Evolutionary conservation across 1,140 invertebrate genomes (phyloP).

Genomic region (Schmidtea mediterranea): DNA sequence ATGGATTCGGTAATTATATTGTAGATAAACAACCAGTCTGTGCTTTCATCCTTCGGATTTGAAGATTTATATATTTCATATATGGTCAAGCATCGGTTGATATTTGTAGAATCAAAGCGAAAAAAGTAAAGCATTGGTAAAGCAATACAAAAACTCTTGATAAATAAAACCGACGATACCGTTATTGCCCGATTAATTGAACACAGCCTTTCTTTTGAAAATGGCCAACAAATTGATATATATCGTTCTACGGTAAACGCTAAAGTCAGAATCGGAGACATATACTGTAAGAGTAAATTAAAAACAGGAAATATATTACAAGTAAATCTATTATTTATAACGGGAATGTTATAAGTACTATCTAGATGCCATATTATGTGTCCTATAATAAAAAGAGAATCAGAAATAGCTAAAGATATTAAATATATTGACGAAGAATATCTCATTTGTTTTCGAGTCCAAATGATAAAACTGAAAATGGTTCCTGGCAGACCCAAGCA

Average conservation of each 20-base stretch:
- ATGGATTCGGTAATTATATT: too few relatives aligned
- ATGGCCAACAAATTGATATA: conserved; percentile 72
- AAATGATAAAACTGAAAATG: conserved; percentile 18
- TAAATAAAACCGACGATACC: too few relatives aligned
- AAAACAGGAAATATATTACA: too few relatives aligned
- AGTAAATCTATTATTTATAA: conserved; percentile 10
- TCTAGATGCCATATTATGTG: conserved; percentile 8
- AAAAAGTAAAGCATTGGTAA: too few relatives aligned
- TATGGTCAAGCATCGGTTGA: too few relatives aligned
- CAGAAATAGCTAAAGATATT: conserved; percentile 19
- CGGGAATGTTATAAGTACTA: background rate
- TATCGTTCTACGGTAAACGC: conserved; percentile 78
- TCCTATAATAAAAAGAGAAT: conserved; percentile 11
- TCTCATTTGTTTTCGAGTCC: conserved; percentile 19
- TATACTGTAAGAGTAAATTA: conserved; percentile 13
- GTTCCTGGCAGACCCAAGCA: conserved; percentile 22
- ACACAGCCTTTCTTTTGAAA: conserved; percentile 32
- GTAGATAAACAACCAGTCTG: too few relatives aligned
- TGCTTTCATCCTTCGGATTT: too few relatives aligned
- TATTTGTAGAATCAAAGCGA: too few relatives aligned
- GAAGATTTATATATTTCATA: too few relatives aligned
- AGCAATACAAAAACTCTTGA: too few relatives aligned
- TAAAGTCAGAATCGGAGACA: conserved; percentile 21
- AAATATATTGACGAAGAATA: conserved; percentile 23
- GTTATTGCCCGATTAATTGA: conserved; percentile 47